phyloP scores from a whole-genome alignment of 1,140 invertebrate species.

The Anastrepha obliqua region DNA sequence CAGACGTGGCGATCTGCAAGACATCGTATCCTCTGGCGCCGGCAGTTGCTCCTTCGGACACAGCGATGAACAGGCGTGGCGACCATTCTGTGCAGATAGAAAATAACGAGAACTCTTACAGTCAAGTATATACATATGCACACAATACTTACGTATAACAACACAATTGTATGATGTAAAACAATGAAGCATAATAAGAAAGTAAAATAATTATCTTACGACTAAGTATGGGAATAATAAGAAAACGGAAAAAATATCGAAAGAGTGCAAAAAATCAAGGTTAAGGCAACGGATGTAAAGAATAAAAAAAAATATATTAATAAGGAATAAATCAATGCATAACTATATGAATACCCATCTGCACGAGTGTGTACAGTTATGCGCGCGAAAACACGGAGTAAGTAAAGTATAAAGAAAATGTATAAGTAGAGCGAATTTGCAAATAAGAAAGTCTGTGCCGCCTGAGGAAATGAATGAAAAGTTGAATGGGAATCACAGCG shows the following conservation, averaged over 20 bases:
- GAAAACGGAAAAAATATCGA: neutral
- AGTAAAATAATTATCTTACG: conserved; percentile 2
- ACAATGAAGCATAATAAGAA: conserved; percentile 14
- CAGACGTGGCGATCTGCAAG: conserved; percentile 79
- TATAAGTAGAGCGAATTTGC: neutral
- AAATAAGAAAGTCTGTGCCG: neutral
- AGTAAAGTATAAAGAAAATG: too few species aligned
- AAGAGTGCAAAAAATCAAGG: conserved; percentile 20
- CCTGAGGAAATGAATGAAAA: neutral
- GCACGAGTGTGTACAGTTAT: neutral
- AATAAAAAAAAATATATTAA: too few species aligned
- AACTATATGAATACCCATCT: neutral
- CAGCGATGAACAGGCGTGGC: conserved; percentile 83
- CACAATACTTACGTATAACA: neutral
- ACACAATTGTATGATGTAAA: neutral
- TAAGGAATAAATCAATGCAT: neutral
- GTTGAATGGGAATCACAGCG: too few species aligned
- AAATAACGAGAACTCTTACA: conserved; percentile 55
- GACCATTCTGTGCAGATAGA: conserved; percentile 77
- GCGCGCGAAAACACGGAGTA: neutral
- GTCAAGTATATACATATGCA: conserved; percentile 36
- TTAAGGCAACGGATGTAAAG: conserved; percentile 5
- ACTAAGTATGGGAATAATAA: neutral
- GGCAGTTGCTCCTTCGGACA: conserved; percentile 83
- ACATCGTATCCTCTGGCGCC: conserved; percentile 76